phyloP scores from a whole-genome alignment of 2,797 vertebrate genomes.

The Iguana delicatissima region DNA sequence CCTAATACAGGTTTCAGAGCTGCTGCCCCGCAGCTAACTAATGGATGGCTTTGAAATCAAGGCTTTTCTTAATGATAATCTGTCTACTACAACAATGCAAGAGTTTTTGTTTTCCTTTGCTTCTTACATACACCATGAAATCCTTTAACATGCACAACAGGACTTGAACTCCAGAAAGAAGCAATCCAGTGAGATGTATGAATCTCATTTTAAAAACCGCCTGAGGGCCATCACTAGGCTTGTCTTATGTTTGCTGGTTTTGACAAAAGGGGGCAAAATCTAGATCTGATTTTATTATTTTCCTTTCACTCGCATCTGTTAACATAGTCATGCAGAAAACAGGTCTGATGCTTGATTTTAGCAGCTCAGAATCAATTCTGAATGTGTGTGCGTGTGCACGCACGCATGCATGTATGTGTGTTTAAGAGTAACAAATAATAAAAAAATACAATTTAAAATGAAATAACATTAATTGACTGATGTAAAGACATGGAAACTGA shows the following conservation, averaged over 20 bases:
- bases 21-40: not conserved
- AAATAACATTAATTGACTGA: not conserved
- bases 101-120: not conserved
- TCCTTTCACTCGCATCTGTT: slow-evolving; percentile 44
- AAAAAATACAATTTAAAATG: slow-evolving; percentile 17
- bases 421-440: not conserved
- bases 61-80: not conserved
- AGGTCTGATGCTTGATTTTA: slow-evolving; percentile 22
- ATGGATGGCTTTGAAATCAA: slow-evolving; percentile 27
- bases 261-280: slow-evolving; percentile 41
- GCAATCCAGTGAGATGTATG: not conserved
- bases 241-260: slow-evolving; percentile 28
- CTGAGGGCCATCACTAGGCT: not conserved
- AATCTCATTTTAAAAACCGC: slow-evolving; percentile 46
- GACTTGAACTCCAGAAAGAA: not conserved
- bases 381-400: not conserved
- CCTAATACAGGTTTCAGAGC: not conserved
- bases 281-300: slow-evolving; percentile 42
- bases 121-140: not conserved
- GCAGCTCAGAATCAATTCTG: not conserved
- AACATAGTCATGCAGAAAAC: slow-evolving; percentile 22
- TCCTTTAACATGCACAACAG: not conserved
- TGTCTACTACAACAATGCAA: not conserved
- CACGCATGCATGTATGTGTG: no score
- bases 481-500: slow-evolving; percentile 10